Conservation (phyloP, 37 sponge, comb jelly and placozoan species). For the Petrosia ficiformis region DNA sequence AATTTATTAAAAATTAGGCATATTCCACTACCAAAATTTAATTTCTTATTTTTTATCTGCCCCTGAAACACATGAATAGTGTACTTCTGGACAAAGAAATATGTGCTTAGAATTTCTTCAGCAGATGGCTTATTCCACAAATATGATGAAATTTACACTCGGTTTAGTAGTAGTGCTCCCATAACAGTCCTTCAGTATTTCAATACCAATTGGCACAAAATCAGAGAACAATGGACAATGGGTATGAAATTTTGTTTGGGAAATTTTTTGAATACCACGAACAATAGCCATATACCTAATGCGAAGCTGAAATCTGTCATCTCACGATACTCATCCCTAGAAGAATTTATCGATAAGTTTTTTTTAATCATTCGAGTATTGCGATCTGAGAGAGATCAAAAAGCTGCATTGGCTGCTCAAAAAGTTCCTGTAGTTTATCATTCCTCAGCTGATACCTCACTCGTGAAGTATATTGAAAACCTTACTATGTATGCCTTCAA, state of each 20-base stretch:
- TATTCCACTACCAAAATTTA: no score
- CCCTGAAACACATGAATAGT: no score
- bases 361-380: constrained; percentile 28
- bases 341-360: constrained; percentile 42
- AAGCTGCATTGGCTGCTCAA: constrained; percentile 9
- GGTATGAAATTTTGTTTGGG: constrained; percentile 27
- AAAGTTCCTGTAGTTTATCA: constrained; percentile 23
- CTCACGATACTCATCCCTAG: constrained; percentile 10
- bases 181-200: neutral
- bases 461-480: constrained; percentile 1
- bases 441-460: constrained; percentile 1
- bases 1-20: no score
- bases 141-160: neutral
- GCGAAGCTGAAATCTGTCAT: constrained; percentile 49
- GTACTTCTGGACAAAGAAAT: constrained; percentile 1
- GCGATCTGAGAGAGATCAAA: constrained; percentile 42
- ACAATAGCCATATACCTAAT: constrained; percentile 51
- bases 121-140: neutral
- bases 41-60: no score
- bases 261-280: constrained; percentile 49
- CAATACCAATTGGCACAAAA: neutral
- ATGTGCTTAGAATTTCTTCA: constrained; percentile 1
- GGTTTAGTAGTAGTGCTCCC: neutral
- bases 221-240: constrained; percentile 13
- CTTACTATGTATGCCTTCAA: constrained; percentile 36